Conservation (phyloP, 2,888 invertebrate species). For the Stegophylla sp. region DNA sequence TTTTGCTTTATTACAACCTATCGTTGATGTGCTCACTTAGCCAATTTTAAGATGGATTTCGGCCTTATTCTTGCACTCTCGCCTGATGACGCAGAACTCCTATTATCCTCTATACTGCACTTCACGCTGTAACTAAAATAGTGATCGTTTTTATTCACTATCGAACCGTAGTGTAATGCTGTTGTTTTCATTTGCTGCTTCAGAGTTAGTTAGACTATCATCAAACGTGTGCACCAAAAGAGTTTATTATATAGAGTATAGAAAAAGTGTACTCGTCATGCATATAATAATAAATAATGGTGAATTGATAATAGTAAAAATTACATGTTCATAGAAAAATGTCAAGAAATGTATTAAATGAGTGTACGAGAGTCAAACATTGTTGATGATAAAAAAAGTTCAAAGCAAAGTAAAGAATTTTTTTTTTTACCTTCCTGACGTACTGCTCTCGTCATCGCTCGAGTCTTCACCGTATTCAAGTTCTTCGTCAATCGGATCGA, state of each 20-base stretch:
- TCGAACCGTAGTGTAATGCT: constrained; percentile 1
- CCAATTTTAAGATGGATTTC: constrained; percentile 56
- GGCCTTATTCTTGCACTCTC: constrained; percentile 48
- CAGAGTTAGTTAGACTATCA: constrained; percentile 15
- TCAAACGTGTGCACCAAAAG: not conserved
- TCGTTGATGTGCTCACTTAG: constrained; percentile 58
- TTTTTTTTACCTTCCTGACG: constrained; percentile 63
- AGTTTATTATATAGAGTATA: constrained; percentile 24
- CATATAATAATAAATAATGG: constrained; percentile 24
- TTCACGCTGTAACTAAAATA: constrained; percentile 58
- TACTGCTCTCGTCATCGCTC: constrained; percentile 64
- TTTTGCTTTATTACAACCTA: constrained; percentile 55
- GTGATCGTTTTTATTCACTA: constrained; percentile 41
- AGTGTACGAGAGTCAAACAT: not conserved
- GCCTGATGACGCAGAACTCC: constrained; percentile 49
- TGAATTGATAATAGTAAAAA: no score
- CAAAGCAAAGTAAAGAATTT: not conserved
- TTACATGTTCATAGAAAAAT: constrained; percentile 7
- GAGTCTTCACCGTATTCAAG: constrained; percentile 62
- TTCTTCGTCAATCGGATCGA: constrained; percentile 61
- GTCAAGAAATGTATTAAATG: not conserved
- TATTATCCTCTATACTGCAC: constrained; percentile 54
- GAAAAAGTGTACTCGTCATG: constrained; percentile 32
- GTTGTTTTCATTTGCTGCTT: constrained; percentile 3
- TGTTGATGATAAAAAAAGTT: not conserved